These are phyloP conservation scores for Phrynosoma blainvillii DNA, from an alignment of 2,113 vertebrate species.

Conservation along the genomic window DNA sequence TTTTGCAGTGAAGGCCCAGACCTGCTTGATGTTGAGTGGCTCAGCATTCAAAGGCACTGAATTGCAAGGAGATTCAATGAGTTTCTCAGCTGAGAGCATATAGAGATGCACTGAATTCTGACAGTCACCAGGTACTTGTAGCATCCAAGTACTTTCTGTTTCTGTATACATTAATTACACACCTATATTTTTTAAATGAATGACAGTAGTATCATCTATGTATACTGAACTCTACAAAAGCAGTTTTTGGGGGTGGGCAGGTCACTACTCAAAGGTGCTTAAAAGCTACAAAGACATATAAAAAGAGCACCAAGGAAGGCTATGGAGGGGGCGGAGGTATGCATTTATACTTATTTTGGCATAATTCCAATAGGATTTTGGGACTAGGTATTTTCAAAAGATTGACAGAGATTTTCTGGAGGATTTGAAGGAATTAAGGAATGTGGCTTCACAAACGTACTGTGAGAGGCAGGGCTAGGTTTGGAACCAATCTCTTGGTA, in stretches of 20 bases:
- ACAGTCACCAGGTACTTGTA: too few species aligned
- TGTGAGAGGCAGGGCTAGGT: not conserved
- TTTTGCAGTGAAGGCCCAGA: too few species aligned
- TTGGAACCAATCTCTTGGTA: too few species aligned
- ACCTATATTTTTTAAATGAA: too few species aligned
- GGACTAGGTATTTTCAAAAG: not conserved
- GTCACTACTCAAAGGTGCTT: not conserved
- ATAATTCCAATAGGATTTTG: not conserved
- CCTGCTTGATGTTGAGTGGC: too few species aligned
- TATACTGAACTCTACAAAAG: fast-evolving
- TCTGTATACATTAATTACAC: too few species aligned
- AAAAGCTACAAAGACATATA: not conserved
- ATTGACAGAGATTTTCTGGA: not conserved
- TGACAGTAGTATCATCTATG: not conserved
- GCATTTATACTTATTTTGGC: not conserved
- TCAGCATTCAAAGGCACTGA: too few species aligned
- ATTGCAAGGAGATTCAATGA: too few species aligned
- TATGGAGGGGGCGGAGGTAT: not conserved
- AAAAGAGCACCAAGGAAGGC: not conserved
- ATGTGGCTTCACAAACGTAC: not conserved
- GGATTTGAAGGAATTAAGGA: not conserved
- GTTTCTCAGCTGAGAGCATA: too few species aligned
- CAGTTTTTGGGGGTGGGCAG: not conserved
- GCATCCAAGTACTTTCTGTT: too few species aligned
- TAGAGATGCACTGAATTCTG: too few species aligned